Evolutionary conservation across 2,888 invertebrate genomes (phyloP), one percentile per base, ranked within the genome.

Genomic region (Therioaphis trifolii): DNA sequence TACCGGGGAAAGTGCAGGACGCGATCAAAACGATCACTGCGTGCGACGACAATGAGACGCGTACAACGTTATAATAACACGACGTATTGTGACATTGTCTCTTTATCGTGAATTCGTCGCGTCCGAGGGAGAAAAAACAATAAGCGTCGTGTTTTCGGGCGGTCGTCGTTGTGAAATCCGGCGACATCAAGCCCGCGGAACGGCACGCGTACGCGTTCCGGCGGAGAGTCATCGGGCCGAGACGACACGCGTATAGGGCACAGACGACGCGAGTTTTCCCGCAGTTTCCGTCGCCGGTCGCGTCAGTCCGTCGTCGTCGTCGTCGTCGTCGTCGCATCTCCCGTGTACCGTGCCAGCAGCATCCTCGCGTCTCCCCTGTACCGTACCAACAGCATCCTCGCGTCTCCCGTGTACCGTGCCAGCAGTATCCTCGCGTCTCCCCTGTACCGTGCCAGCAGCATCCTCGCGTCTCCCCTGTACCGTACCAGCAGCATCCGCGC

Each of bases 121-220:
- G 27, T 74, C 15, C 9, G 21, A 68, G n/a, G n/a, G n/a, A n/a
- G n/a, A n/a, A n/a, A n/a, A n/a, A 35, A 72, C 72, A 72, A 72
- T 72, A 29, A 7, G 52, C n/a, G 14, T 14, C 18, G 14, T n/a
- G 29, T 72, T 49, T 49, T 14, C 29, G n/a, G 5, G 18, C 2
- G 12, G 49, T 49, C 49, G n/a, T n/a, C n/a, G 49, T 52, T 74
- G 35, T 35, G 55, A 55, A 55, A 74, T 74, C 55, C 4, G 29
- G 49, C 29, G 72, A 72, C 52, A 35, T 7, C 4, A 52, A 7
- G 18, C 55, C 4, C 9, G 21, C 15, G 9, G n/a, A 35, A 74
- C 72, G 55, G 27, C 15, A 35, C 21, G 1, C 9, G 15, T n/a
- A n/a, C n/a, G n/a, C n/a, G n/a, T n/a, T 14, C 15, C 4, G 21